These are phyloP conservation scores for Aleiodes sp. DNA, from an alignment of 1,140 invertebrate genomes.

Conservation along the genomic window DNA sequence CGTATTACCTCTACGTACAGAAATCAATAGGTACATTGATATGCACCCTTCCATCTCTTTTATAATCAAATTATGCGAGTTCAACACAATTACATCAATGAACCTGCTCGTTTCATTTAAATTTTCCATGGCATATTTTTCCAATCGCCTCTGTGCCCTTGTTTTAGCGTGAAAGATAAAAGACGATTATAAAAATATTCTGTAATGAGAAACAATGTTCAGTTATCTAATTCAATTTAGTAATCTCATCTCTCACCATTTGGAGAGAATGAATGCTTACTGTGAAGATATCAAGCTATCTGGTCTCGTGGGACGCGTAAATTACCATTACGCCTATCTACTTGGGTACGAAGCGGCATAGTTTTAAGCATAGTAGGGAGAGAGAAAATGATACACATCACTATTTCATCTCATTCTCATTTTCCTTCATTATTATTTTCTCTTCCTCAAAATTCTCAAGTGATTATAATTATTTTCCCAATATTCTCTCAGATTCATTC, in stretches of 20 bases:
- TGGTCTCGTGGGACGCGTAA: slow-evolving; percentile 64
- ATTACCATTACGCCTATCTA: slow-evolving; percentile 63
- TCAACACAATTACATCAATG: too few relatives aligned
- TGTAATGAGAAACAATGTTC: not conserved
- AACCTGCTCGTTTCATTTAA: too few relatives aligned
- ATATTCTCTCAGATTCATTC: not conserved
- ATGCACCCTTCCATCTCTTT: too few relatives aligned
- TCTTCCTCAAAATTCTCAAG: not conserved
- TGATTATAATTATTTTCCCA: not conserved
- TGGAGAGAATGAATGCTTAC: slow-evolving; percentile 65
- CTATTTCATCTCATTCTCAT: slow-evolving; percentile 16
- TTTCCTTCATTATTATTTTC: not conserved
- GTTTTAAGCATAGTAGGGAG: slow-evolving; percentile 19
- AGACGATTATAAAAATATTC: not conserved
- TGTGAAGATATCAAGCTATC: slow-evolving; percentile 65
- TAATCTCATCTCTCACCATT: slow-evolving; percentile 60
- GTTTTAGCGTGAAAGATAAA: not conserved
- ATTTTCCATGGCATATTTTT: too few relatives aligned
- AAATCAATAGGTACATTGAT: too few relatives aligned
- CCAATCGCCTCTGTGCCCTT: too few relatives aligned
- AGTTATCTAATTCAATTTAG: slow-evolving; percentile 67
- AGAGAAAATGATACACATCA: slow-evolving; percentile 21
- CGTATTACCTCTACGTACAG: too few relatives aligned
- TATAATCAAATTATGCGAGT: too few relatives aligned
- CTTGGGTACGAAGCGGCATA: slow-evolving; percentile 42